A percentile compares a stretch with the other conserved stretches of the same genome.
Evolutionary conservation across 2,797 vertebrate genomes (phyloP).

Genomic region (Pelobates cultripes): DNA sequence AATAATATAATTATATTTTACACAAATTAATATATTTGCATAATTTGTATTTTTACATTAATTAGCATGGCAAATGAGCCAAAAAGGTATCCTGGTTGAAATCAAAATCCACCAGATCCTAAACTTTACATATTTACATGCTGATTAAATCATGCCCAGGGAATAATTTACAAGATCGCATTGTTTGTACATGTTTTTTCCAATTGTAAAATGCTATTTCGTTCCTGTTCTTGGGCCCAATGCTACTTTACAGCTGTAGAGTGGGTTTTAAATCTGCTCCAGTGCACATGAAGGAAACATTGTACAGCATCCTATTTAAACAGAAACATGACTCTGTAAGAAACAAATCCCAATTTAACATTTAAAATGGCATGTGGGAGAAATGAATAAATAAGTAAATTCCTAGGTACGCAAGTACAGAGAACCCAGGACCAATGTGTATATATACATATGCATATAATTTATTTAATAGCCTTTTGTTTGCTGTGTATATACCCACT

Average conservation of each 20-base stretch:
- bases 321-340: conserved; percentile 42
- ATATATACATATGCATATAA: conserved; percentile 18
- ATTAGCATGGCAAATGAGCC: too few relatives aligned
- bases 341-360: conserved; percentile 42
- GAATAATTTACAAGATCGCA: conserved; percentile 34
- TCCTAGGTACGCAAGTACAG: conserved; percentile 29
- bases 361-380: conserved; percentile 50
- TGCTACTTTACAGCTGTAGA: conserved; percentile 36
- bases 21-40: too few relatives aligned
- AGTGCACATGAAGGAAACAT: conserved; percentile 29
- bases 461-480: conserved; percentile 43
- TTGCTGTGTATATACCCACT: conserved; percentile 29
- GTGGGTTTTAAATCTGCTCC: conserved; percentile 40
- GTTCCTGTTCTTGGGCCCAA: conserved; percentile 26
- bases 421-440: conserved; percentile 33
- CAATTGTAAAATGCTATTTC: conserved; percentile 42
- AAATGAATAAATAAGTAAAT: conserved; percentile 31
- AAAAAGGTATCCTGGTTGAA: conserved; percentile 32
- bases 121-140: conserved; percentile 38
- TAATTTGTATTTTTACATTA: too few relatives aligned
- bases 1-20: too few relatives aligned
- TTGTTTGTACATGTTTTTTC: conserved; percentile 50
- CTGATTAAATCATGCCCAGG: conserved; percentile 17
- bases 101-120: conserved; percentile 43
- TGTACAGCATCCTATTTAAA: conserved; percentile 49